Percentiles rank a stretch among this genome's conserved stretches.
phyloP scores from a whole-genome alignment of 2,888 invertebrate genomes.

The Ectemnius cavifrons region DNA sequence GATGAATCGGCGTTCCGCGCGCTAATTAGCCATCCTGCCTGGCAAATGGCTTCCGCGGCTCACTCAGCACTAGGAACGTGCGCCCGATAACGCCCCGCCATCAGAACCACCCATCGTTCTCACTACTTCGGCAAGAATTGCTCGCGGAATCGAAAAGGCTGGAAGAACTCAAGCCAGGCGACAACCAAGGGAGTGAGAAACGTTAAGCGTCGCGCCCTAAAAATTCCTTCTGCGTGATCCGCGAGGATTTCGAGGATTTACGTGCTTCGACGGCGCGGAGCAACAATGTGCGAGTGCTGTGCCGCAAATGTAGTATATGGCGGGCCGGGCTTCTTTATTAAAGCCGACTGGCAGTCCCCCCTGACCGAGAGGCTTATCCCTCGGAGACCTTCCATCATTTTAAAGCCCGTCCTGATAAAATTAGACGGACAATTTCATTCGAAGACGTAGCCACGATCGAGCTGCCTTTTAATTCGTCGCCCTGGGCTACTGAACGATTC shows the following conservation, averaged over 20 bases:
- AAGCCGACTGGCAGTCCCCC: slow-evolving; percentile 46
- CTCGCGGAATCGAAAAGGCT: not conserved
- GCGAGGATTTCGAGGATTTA: slow-evolving; percentile 50
- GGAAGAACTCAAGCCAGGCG: not conserved
- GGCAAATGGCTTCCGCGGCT: slow-evolving; percentile 74
- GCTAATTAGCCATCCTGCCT: slow-evolving; percentile 74
- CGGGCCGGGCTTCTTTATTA: slow-evolving; percentile 56
- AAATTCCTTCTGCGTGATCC: slow-evolving; percentile 22
- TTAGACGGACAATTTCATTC: slow-evolving; percentile 76
- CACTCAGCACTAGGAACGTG: slow-evolving; percentile 48
- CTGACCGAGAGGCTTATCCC: slow-evolving; percentile 61
- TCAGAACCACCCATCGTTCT: slow-evolving; percentile 34
- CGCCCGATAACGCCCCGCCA: slow-evolving; percentile 40
- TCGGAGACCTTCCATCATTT: slow-evolving; percentile 74
- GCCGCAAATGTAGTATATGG: slow-evolving; percentile 19
- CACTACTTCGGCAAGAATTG: not conserved
- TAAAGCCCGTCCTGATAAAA: slow-evolving; percentile 73
- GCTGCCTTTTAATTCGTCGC: slow-evolving; percentile 66
- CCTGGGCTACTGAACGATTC: slow-evolving; percentile 47
- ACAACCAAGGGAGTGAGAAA: not conserved
- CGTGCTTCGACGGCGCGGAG: slow-evolving; percentile 38
- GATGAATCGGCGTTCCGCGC: slow-evolving; percentile 71
- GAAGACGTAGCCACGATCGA: slow-evolving; percentile 60
- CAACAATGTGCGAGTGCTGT: slow-evolving; percentile 22
- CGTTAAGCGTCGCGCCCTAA: slow-evolving; percentile 23